Evolutionary conservation across 2,888 invertebrate species (phyloP), one percentile per base, ranked within the genome.

Genomic region (Pseudanteris insignis): DNA sequence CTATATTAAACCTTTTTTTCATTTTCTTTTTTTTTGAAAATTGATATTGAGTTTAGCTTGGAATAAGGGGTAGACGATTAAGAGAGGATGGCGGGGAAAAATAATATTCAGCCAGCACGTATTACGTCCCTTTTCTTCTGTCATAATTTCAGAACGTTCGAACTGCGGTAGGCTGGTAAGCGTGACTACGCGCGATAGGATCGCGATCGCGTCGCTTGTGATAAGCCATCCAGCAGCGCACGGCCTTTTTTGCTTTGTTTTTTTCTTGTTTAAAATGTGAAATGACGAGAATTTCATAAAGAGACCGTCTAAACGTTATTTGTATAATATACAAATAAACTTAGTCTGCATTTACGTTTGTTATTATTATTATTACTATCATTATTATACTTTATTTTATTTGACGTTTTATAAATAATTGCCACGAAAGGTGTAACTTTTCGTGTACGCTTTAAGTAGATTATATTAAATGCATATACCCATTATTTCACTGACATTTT

Each of bases 181-280:
- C 76, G 76, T 77, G 76, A 77, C 76, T 73, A 61, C 68, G 43
- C 51, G 67, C 68, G 74, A 76, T 77, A 75, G 51, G 67, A 76
- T 77, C 76, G 69, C 66, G 75, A 77, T 76, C 70, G 66, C 68
- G 70, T 53, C 62, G 62, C 40, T 30, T 53, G 70, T 29, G 76
- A 76, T 77, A 77, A 75, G 71, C 70, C 63, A 62, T 53, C 67
- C 67, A 68, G 66, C 63, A 65, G 68, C 44, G 38, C 65, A 64
- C 65, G 64, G 68, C 69, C 72, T 67, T 70, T 74, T 74, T 70
- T 64, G 67, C 68, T 72, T 67, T 70, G 74, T 74, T 70, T 72
- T 74, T 73, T 73, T 71, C 70, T 65, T 70, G 70, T 71, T 71
- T 69, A 70, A 72, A 74, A 74, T 75, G 66, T 71, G 67, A 70